These are phyloP conservation scores for Colinus virginianus DNA, from an alignment of 2,113 vertebrate genomes.

Conservation along the genomic window DNA sequence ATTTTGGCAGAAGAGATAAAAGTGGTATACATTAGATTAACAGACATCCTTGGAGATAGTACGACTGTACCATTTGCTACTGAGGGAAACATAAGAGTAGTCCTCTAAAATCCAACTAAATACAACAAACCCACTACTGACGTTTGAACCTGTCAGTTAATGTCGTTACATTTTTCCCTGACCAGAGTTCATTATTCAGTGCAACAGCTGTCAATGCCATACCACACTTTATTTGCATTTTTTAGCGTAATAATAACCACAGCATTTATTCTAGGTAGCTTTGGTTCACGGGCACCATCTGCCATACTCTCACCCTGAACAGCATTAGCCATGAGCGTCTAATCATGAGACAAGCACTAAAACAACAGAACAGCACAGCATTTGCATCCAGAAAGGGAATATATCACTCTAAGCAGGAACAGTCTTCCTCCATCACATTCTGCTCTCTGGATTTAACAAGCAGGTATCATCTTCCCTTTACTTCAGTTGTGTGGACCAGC, in stretches of 20 bases:
- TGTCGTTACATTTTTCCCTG: background rate
- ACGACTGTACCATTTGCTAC: background rate
- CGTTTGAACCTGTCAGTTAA: background rate
- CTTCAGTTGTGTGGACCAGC: background rate
- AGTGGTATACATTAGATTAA: accelerated
- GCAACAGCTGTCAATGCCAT: background rate
- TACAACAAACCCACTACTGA: background rate
- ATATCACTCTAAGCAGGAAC: background rate
- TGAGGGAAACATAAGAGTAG: background rate
- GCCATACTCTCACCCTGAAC: background rate
- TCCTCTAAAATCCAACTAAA: background rate
- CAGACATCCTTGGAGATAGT: background rate
- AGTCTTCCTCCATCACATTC: background rate
- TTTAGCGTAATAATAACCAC: background rate
- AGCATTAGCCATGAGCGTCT: background rate
- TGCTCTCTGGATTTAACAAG: background rate
- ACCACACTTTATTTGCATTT: background rate
- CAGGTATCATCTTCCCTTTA: background rate
- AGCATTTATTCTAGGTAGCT: background rate
- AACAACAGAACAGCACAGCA: background rate
- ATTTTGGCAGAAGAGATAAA: background rate
- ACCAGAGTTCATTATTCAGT: background rate
- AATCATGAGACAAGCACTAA: background rate
- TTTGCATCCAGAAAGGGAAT: background rate
- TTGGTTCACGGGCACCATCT: background rate